Base-by-base conservation (phyloP, 92 coral and sea anemone species). In the Anthopleura xanthogrammica region DNA sequence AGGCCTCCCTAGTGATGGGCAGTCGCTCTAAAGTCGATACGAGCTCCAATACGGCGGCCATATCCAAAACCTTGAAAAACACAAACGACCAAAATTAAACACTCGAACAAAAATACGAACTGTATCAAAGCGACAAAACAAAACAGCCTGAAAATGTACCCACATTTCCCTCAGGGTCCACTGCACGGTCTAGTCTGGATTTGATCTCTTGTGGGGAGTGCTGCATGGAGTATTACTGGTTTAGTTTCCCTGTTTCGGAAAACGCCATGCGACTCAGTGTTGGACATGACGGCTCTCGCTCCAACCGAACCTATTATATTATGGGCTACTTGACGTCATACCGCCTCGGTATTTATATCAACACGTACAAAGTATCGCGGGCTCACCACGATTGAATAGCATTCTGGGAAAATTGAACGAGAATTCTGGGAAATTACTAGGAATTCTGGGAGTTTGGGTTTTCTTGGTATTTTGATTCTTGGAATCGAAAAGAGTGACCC, bases 111-210 rank as follows among this genome's bases (percentile, higher is more conserved):
- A 90, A 83, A 71, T 70, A 56, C 56, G 55, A 82, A 89, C 87
- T 83, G 89, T 78, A 48, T n/a, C 83, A 12, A 11, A 13, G 79
- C 29, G 39, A 76, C 46, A 71, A 19, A 1, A 41, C 41, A 57
- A 86, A 83, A 72, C 24, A 75, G 16, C 70, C 83, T 86, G 22
- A 73, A 85, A 54, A 71, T 83, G 41, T 40, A 90, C 99, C 76
- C 87, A 97, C 99, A 92, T 97, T 97, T 90, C 99, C 99, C 86
- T 97, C 99, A 90, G 97, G 88, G 85, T 97, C 99, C 90, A 97
- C 99, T 90, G 94, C 99, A 84, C 94, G 93, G 97, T 95, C 98
- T 94, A 97, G 94, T 92, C 87, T 88, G 93, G 98, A 92, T 97
- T 97, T 97, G 92, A 97, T 90, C 86, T 94, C 95, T 85, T 97